Base-by-base conservation (phyloP, 2,797 vertebrate species). In the Gymnothorax javanicus region DNA sequence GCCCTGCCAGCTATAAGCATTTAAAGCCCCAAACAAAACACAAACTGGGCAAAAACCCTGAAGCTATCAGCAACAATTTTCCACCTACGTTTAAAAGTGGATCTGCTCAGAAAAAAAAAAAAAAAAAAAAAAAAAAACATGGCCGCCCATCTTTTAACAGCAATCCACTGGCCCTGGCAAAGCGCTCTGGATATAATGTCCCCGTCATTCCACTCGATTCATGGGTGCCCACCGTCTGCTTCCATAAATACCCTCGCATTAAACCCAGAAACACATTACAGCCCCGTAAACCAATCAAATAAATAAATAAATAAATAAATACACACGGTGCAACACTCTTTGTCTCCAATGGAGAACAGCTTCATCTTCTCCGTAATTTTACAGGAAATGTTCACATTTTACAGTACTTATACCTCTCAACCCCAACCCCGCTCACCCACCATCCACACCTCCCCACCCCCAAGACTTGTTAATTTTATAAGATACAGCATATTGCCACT, bases 381-480 rank as follows among this genome's bases (percentile, higher is more conserved):
- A 88, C 79, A 87, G 88, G 89, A 89, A 89, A 91, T 93, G 92
- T 95, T 93, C 92, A 94, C 89, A 93, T 93, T 93, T 67, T 77
- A 87, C 73, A 43, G 2, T 59, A 88, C 90, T 87, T 87, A 90
- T 89, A 87, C 77, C 64, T 90, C 59, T 54, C 58, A 5, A n/a
- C 60, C 79, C 89, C 73, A 43, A 17, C 82, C 56, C 75, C 4
- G 56, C 75, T 75, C 13, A 23, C 64, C 60, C 3, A 5, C 60
- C 23, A 15, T 5, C 60, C 12, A 88, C 85, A 85, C 84, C 60
- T 27, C 83, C 57, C 79, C 57, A 43, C 71, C 73, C 7, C 7
- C 90, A 90, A 77, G 91, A 93, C 94, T 93, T 92, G 94, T 95
- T 96, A 93, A 95, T 95, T 95, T 94, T 91, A 96, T 93, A 94